Conservation (phyloP, 1,140 invertebrate genomes). For the Penaeus japonicus region DNA sequence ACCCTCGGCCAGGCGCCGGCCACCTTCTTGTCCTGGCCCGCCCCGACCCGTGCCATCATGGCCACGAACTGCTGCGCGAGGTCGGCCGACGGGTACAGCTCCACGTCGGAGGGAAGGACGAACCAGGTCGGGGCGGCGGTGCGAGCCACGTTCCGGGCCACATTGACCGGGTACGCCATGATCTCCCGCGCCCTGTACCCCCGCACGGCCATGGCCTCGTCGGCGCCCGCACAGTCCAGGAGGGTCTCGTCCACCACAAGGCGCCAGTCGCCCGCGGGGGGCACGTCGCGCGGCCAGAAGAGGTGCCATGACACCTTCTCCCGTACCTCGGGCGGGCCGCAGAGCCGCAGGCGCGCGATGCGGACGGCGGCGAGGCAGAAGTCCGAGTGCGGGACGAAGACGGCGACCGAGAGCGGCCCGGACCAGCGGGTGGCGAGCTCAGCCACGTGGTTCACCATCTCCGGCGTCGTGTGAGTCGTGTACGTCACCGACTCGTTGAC, state of each 20-base stretch:
- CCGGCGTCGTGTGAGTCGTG: constrained; percentile 78
- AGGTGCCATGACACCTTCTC: constrained; percentile 76
- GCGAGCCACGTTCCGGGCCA: constrained; percentile 84
- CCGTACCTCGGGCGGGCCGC: constrained; percentile 72
- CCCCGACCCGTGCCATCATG: constrained; percentile 42
- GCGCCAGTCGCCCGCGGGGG: constrained; percentile 59
- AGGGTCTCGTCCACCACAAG: constrained; percentile 36
- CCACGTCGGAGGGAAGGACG: constrained; percentile 86
- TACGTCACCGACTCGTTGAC: constrained; percentile 68
- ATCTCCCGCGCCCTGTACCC: constrained; percentile 77
- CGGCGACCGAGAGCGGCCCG: constrained; percentile 76
- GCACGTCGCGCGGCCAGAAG: constrained; percentile 69
- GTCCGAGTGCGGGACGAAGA: constrained; percentile 76
- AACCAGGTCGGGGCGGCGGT: constrained; percentile 83
- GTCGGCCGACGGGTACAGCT: constrained; percentile 75
- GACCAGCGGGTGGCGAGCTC: constrained; percentile 78
- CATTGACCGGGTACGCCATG: constrained; percentile 86
- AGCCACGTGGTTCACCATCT: constrained; percentile 75
- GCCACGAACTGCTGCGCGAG: constrained; percentile 56
- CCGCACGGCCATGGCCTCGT: constrained; percentile 73
- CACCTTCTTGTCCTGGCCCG: constrained; percentile 13
- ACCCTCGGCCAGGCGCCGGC: constrained; percentile 52
- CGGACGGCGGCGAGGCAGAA: constrained; percentile 71
- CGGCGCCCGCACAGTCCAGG: constrained; percentile 67
- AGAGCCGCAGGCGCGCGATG: constrained; percentile 65